These are phyloP conservation scores for Troides helena DNA, from an alignment of 2,888 invertebrate genomes.

Conservation along the genomic window DNA sequence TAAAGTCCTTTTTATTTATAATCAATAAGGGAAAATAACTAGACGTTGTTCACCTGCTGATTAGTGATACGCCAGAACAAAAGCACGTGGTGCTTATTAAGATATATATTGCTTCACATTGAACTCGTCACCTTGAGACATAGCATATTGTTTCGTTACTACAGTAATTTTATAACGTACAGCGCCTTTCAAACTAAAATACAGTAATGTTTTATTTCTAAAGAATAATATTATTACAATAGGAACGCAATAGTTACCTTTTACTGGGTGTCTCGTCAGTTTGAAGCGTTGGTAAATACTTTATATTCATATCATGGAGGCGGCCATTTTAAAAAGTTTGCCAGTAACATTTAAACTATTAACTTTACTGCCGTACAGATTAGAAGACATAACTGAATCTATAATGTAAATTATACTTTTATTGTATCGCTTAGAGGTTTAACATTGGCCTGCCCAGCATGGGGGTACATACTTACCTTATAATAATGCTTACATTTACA, in stretches of 20 bases:
- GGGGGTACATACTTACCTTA: constrained; percentile 1
- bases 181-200: too few relatives aligned
- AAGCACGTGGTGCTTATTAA: too few relatives aligned
- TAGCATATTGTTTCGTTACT: too few relatives aligned
- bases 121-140: too few relatives aligned
- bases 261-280: neutral
- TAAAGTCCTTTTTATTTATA: too few relatives aligned
- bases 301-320: neutral
- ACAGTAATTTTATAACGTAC: too few relatives aligned
- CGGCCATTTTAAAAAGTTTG: constrained; percentile 1
- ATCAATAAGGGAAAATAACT: too few relatives aligned
- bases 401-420: constrained; percentile 23
- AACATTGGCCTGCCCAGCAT: constrained; percentile 18
- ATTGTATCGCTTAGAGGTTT: constrained; percentile 10
- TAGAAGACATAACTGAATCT: constrained; percentile 5
- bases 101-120: too few relatives aligned
- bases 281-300: neutral
- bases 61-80: too few relatives aligned
- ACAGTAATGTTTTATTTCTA: too few relatives aligned
- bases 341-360: constrained; percentile 1
- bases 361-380: neutral
- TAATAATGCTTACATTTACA: constrained; percentile 8
- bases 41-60: too few relatives aligned
- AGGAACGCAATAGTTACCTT: neutral
- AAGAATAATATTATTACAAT: too few relatives aligned